Evolutionary conservation across 23 tunicate genomes (phyloP), one percentile per base, ranked within the genome.

Genomic region (Trididemnum clinides): DNA sequence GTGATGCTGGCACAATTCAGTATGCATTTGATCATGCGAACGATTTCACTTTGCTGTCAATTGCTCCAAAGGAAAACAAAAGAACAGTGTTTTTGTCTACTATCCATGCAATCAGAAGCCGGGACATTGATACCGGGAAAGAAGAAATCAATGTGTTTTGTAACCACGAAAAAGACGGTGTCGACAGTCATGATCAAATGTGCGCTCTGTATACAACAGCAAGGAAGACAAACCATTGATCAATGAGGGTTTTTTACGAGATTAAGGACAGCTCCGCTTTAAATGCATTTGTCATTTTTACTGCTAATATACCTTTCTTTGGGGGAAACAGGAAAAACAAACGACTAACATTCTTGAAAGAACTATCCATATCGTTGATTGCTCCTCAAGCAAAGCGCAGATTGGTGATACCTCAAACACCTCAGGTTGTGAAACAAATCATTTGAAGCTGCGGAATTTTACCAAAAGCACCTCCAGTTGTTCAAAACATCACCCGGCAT

Each of bases 381-480:
- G 31, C 38, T 74, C 57, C 58, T 74, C 58, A 37, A 35, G 80
- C 30, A 36, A 37, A 74, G 80, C 58, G 80, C 31, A 74, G 57
- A 74, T 74, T 74, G 28, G 57, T 74, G 57, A 38, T 57, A 74
- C 80, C 59, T 74, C 57, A 37, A 74, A 74, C 80, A 74, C 57
- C 57, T 38, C 57, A 74, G 26, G 57, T n/a, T 74, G 80, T 74
- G 80, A 74, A 38, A 44, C 80, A 74, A 74, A 74, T 74, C 59
- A 74, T 74, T 74, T 25, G 80, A 57, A 74, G 57, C 80, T 74
- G 58, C 31, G 59, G 80, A 27, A 74, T 74, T 74, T 74, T 74
- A 74, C 57, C 80, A 18, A 57, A 35, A 74, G 30, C 5, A 39
- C 26, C 57, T 74, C 28, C 57, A 74, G 57, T 27, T 74, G 59